Conservation (phyloP, 2,113 vertebrate genomes). For the Pangasianodon hypophthalmus region DNA sequence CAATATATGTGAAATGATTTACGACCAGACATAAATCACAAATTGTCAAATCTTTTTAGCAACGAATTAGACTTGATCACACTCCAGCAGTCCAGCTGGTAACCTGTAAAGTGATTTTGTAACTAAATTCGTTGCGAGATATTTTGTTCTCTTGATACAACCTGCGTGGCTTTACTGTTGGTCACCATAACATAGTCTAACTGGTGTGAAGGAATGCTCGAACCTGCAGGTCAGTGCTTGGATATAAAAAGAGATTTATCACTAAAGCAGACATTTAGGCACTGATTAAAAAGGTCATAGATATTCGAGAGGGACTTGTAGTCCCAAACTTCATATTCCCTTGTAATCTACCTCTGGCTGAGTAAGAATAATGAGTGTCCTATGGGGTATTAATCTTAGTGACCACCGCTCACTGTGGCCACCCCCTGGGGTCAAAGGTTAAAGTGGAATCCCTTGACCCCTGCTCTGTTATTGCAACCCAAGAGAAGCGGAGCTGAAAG, state of each 20-base stretch:
- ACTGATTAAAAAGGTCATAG: constrained; percentile 39
- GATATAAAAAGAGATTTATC: constrained; percentile 32
- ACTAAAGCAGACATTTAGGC: constrained; percentile 21
- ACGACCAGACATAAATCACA: constrained; percentile 38
- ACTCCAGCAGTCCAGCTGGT: not conserved
- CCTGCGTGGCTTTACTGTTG: not conserved
- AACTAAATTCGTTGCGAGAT: not conserved
- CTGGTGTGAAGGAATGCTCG: constrained; percentile 4
- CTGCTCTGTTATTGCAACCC: constrained; percentile 75
- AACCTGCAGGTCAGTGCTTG: not conserved
- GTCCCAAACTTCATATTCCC: constrained; percentile 55
- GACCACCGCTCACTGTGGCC: constrained; percentile 72
- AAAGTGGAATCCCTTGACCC: constrained; percentile 80
- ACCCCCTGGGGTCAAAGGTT: constrained; percentile 75
- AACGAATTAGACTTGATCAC: constrained; percentile 21
- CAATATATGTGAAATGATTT: constrained; percentile 12
- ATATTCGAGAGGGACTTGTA: constrained; percentile 19
- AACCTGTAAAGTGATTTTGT: not conserved
- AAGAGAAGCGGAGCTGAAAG: constrained; percentile 46
- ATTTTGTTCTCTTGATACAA: not conserved
- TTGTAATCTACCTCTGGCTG: constrained; percentile 55
- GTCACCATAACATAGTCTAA: not conserved
- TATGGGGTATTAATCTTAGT: constrained; percentile 78
- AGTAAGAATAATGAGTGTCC: constrained; percentile 64
- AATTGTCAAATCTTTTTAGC: constrained; percentile 38